Percentiles rank a stretch among this genome's conserved stretches.
phyloP scores from a whole-genome alignment of 2,113 vertebrate genomes.

The Elachura formosa region DNA sequence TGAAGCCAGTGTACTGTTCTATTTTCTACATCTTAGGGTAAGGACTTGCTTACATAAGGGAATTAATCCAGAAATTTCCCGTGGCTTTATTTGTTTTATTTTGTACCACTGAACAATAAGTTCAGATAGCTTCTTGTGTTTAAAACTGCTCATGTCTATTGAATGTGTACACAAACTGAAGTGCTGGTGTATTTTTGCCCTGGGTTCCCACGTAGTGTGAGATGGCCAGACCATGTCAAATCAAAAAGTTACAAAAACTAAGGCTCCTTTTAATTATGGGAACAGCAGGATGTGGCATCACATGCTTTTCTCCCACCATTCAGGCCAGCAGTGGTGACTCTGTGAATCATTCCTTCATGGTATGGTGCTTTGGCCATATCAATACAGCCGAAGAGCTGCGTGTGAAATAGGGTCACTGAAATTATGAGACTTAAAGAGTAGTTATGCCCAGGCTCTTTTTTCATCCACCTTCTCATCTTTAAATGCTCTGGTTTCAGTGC shows the following conservation, averaged over 20 bases:
- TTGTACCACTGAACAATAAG: not conserved
- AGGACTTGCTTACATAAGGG: not conserved
- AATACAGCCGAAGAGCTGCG: not conserved
- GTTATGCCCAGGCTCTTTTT: not conserved
- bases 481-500: not conserved
- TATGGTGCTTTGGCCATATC: not conserved
- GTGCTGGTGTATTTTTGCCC: not conserved
- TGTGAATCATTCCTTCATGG: not conserved
- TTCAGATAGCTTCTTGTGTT: not conserved
- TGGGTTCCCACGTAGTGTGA: not conserved
- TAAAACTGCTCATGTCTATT: not conserved
- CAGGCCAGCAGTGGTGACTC: not conserved
- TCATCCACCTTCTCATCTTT: not conserved
- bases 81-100: not conserved
- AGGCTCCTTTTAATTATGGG: not conserved
- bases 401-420: not conserved
- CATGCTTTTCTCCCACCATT: not conserved
- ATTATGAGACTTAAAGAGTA: not conserved
- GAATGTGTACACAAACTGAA: not conserved
- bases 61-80: not conserved
- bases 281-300: not conserved
- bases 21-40: not conserved
- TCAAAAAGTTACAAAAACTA: not conserved
- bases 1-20: not conserved
- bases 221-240: not conserved